Evolutionary conservation across 1,140 invertebrate genomes (phyloP).

Genomic region (Drosophila asahinai): DNA sequence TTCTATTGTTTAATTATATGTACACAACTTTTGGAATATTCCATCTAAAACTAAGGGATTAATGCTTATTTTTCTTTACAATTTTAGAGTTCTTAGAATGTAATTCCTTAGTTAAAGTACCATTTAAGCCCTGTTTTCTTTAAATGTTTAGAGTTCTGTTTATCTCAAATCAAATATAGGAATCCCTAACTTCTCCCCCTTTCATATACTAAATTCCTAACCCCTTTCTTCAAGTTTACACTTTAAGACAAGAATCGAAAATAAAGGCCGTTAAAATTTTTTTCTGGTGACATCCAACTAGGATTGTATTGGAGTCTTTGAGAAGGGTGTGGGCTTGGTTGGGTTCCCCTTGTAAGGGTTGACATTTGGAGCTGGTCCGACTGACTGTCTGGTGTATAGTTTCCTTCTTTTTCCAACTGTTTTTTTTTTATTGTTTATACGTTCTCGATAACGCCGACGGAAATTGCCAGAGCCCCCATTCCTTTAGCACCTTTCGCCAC

Average conservation of each 20-base stretch:
- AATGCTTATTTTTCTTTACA: not conserved
- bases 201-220: not conserved
- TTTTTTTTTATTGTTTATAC: constrained; percentile 77
- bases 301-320: constrained; percentile 11
- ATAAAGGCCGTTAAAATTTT: constrained; percentile 53
- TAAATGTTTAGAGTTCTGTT: not conserved
- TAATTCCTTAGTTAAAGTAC: not conserved
- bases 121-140: not conserved
- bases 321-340: constrained; percentile 5
- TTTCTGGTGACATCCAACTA: constrained; percentile 33
- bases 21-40: too few species aligned
- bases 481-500: constrained; percentile 19
- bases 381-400: constrained; percentile 42
- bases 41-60: too few species aligned
- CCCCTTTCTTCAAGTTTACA: constrained; percentile 49
- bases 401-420: constrained; percentile 34
- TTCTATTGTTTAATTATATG: too few species aligned
- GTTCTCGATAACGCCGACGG: constrained; percentile 79
- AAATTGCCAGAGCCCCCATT: constrained; percentile 64
- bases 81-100: not conserved
- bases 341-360: constrained; percentile 39
- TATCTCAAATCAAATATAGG: not conserved
- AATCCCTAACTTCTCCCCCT: not conserved
- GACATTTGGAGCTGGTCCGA: constrained; percentile 18
- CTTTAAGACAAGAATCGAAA: constrained; percentile 61